These are phyloP conservation scores for Babyrousa celebensis DNA, from an alignment of 2,797 vertebrate species.

Conservation along the genomic window DNA sequence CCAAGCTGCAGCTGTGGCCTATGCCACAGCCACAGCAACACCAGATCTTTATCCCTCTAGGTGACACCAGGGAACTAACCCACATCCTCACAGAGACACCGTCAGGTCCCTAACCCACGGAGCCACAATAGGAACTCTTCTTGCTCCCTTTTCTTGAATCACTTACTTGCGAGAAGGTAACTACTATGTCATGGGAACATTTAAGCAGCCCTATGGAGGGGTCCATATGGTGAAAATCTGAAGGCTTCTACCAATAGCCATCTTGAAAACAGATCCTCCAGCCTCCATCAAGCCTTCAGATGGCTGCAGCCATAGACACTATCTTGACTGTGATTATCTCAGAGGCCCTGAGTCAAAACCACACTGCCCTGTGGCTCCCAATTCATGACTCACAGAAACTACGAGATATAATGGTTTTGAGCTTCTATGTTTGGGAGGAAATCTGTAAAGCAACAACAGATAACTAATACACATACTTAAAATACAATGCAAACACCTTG, in stretches of 20 bases:
- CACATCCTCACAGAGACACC: too few species aligned
- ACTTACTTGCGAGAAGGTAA: conserved; percentile 1
- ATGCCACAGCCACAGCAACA: too few species aligned
- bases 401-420: conserved; percentile 18
- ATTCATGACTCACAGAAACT: conserved; percentile 13
- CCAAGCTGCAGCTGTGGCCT: too few species aligned
- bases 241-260: not conserved
- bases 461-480: not conserved
- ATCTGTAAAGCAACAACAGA: conserved; percentile 8
- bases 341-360: not conserved
- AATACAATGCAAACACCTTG: conserved; percentile 17
- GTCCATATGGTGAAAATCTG: not conserved
- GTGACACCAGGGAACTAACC: too few species aligned
- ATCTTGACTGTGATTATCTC: not conserved
- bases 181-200: not conserved
- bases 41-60: too few species aligned
- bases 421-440: not conserved
- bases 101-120: too few species aligned
- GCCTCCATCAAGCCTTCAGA: conserved; percentile 38
- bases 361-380: not conserved
- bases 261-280: not conserved
- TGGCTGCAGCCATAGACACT: not conserved
- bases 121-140: not conserved
- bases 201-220: conserved; percentile 17
- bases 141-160: conserved; percentile 44